Base-by-base conservation (phyloP, 2,113 vertebrate genomes). In the Vireo altiloquus region DNA sequence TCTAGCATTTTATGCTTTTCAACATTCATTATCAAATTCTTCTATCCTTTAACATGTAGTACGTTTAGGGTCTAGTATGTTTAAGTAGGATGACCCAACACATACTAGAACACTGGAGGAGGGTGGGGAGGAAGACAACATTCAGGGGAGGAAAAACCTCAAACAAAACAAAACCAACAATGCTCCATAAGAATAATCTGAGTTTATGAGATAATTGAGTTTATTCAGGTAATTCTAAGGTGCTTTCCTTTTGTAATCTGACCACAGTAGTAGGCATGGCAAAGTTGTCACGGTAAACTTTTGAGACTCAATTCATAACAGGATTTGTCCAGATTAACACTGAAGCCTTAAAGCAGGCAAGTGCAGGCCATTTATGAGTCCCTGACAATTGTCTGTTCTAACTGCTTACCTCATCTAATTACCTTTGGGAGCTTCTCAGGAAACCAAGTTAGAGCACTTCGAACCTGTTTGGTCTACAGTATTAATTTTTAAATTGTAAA, bases 271-370 rank as follows among this genome's bases (percentile, higher is more conserved):
- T 37, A 78, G 60, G 52, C 44, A 49, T 40, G 37, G 92, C 56
- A 94, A 86, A 95, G 57, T 85, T 89, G 44, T 76, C 52, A 70
- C 8, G 17, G 78, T 74, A 66, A 90, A 93, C 21, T 89, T 89
- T 82, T 68, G 60, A 52, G 76, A 78, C 40, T 85, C 44, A 10
- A 15, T 83, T 86, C 37, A 2, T 75, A 94, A 69, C 40, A 83
- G 85, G 76, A 92, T 94, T 96, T 86, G 54, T 78, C 68, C 37
- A 89, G 90, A 92, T 96, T 95, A 93, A 69, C 2, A 6, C 60
- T 63, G 47, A 42, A 90, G 80, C 80, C 83, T 89, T 78, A 78
- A 81, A 71, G 83, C 52, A 89, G 90, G 71, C 53, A 59, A 44
- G 46, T 7, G 0, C 50, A 50, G 52, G 49, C 68, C 52, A 37